Percentiles rank a stretch among this genome's conserved stretches.
phyloP scores from a whole-genome alignment of 2,888 invertebrate species.

The Acrobasis suavella region DNA sequence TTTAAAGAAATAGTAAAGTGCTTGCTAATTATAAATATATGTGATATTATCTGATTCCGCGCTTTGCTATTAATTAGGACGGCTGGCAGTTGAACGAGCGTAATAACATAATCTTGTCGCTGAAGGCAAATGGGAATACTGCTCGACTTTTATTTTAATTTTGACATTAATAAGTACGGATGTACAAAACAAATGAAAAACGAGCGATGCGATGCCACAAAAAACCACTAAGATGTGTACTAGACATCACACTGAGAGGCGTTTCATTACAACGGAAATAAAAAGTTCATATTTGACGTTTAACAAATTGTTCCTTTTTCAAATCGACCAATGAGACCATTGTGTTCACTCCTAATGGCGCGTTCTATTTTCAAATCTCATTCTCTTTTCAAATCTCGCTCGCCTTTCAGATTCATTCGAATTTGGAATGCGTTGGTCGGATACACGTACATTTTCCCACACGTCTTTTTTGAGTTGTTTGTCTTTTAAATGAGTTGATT shows the following conservation, averaged over 20 bases:
- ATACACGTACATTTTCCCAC: conserved; percentile 76
- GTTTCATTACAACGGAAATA: conserved; percentile 78
- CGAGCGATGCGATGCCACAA: conserved; percentile 68
- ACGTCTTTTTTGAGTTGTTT: conserved; percentile 69
- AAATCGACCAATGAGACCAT: conserved; percentile 82
- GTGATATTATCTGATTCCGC: conserved; percentile 50
- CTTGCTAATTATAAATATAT: conserved; percentile 35
- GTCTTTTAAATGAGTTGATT: conserved; percentile 79
- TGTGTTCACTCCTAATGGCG: conserved; percentile 81
- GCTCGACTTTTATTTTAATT: conserved; percentile 68
- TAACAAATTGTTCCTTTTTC: conserved; percentile 83
- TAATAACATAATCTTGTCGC: conserved; percentile 71
- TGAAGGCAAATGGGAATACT: conserved; percentile 61
- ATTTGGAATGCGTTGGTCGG: conserved; percentile 78
- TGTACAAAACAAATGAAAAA: conserved; percentile 75
- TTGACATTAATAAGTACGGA: conserved; percentile 69
- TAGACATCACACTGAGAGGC: conserved; percentile 73
- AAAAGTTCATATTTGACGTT: conserved; percentile 82
- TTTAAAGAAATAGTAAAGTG: conserved; percentile 28
- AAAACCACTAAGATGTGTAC: conserved; percentile 69
- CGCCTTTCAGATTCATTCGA: conserved; percentile 80
- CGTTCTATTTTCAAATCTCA: conserved; percentile 82
- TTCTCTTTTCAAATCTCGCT: conserved; percentile 80
- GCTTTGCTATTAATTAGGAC: conserved; percentile 65
- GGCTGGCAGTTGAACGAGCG: conserved; percentile 49